phyloP scores from a whole-genome alignment of 2,888 invertebrate species.

The Euzetes globulus region DNA sequence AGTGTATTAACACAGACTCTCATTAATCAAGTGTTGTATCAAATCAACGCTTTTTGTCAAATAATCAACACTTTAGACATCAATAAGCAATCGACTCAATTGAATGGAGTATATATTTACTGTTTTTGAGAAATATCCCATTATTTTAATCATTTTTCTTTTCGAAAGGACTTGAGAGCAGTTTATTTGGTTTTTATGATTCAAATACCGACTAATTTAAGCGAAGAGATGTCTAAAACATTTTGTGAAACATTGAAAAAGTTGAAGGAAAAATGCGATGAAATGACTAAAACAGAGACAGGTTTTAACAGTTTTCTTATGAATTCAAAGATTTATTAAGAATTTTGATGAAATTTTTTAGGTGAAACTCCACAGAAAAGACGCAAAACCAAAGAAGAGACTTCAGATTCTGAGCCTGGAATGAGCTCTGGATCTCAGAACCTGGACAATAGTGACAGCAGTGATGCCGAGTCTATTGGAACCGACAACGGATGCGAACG shows the following conservation, averaged over 20 bases:
- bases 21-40: conserved; percentile 20
- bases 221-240: neutral
- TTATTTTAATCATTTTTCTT: neutral
- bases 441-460: neutral
- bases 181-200: conserved; percentile 9
- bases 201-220: neutral
- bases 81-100: neutral
- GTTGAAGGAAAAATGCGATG: conserved; percentile 4
- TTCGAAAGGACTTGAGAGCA: conserved; percentile 3
- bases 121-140: neutral
- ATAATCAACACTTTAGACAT: neutral
- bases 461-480: conserved; percentile 6
- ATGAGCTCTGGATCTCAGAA: neutral
- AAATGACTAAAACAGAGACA: neutral
- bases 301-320: neutral
- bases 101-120: conserved; percentile 4
- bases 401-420: neutral
- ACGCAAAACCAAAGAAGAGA: conserved; percentile 30
- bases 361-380: conserved; percentile 34
- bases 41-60: conserved; percentile 14
- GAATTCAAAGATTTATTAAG: neutral
- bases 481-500: conserved; percentile 11
- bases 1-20: conserved; percentile 19
- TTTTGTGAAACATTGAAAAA: conserved; percentile 4
- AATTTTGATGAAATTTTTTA: neutral